Percentiles rank a stretch among this genome's conserved stretches.
Conservation (phyloP, 2,888 invertebrate genomes). For the Tuta absoluta region DNA sequence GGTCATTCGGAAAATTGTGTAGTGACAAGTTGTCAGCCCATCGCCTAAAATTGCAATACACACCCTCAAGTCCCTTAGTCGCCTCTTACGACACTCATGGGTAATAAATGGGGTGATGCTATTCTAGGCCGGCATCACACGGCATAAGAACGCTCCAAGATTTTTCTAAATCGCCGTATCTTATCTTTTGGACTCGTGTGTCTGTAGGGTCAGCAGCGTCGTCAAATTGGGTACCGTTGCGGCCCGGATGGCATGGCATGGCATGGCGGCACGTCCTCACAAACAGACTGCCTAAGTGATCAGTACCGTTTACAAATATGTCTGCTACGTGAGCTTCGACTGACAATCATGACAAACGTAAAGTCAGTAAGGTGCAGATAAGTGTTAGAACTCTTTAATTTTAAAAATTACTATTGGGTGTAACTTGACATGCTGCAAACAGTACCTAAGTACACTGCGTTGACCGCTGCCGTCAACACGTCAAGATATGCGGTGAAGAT, state of each 20-base stretch:
- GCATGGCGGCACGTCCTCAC: conserved; percentile 59
- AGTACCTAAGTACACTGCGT: not conserved
- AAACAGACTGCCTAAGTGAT: conserved; percentile 73
- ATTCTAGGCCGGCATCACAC: too few relatives aligned
- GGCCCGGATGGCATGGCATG: conserved; percentile 66
- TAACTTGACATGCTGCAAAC: not conserved
- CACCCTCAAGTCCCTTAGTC: too few relatives aligned
- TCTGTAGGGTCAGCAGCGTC: conserved; percentile 69
- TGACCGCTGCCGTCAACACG: not conserved
- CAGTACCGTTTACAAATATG: conserved; percentile 72
- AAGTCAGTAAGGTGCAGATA: conserved; percentile 34
- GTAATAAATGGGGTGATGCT: too few relatives aligned
- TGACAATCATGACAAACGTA: conserved; percentile 27
- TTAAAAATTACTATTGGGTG: not conserved
- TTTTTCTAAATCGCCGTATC: conserved; percentile 29
- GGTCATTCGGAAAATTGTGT: too few relatives aligned
- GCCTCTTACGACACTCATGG: too few relatives aligned
- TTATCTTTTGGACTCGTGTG: conserved; percentile 36
- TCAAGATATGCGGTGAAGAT: not conserved
- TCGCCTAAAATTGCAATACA: too few relatives aligned
- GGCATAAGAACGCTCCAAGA: too few relatives aligned
- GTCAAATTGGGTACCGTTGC: conserved; percentile 77
- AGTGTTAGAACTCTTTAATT: conserved; percentile 30
- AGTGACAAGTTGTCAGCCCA: too few relatives aligned
- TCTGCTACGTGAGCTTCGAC: conserved; percentile 47